phyloP scores from a whole-genome alignment of 1,140 invertebrate genomes.

The Zophobas atratus region DNA sequence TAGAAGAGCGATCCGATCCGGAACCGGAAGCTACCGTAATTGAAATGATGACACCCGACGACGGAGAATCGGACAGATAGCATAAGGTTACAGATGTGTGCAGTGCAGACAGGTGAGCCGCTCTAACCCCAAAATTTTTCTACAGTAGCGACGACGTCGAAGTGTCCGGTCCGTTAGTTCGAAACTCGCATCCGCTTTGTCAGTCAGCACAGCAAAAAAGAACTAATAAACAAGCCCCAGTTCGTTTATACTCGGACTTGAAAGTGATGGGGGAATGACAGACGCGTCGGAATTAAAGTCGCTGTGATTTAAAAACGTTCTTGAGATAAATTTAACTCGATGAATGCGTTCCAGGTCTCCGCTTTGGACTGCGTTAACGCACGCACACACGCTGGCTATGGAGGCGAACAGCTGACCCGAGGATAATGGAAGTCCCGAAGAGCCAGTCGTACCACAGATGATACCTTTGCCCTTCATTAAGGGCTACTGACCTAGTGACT shows the following conservation, averaged over 20 bases:
- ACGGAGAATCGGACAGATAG: slow-evolving; percentile 71
- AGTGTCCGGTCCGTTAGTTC: too few relatives aligned
- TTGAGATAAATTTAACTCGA: not conserved
- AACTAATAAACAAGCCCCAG: too few relatives aligned
- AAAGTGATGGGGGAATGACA: too few relatives aligned
- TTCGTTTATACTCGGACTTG: too few relatives aligned
- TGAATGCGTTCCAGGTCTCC: slow-evolving; percentile 69
- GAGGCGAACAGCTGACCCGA: slow-evolving; percentile 67
- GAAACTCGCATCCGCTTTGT: too few relatives aligned
- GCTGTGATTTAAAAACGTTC: too few relatives aligned
- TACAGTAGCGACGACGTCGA: not conserved
- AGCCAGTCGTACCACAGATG: slow-evolving; percentile 64
- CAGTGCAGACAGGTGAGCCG: slow-evolving; percentile 58
- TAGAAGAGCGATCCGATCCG: slow-evolving; percentile 84
- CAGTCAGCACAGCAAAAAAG: too few relatives aligned
- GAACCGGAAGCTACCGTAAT: slow-evolving; percentile 71
- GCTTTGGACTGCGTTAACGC: slow-evolving; percentile 78
- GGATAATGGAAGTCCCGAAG: slow-evolving; percentile 53
- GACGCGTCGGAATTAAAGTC: too few relatives aligned
- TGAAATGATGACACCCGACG: slow-evolving; percentile 72
- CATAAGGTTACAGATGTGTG: slow-evolving; percentile 61
- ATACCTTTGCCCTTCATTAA: slow-evolving; percentile 63
- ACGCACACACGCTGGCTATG: slow-evolving; percentile 72
- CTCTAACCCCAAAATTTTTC: not conserved
- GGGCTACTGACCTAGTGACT: slow-evolving; percentile 53